Evolutionary conservation across 2,888 invertebrate species (phyloP).

Genomic region (Cataglyphis livida): DNA sequence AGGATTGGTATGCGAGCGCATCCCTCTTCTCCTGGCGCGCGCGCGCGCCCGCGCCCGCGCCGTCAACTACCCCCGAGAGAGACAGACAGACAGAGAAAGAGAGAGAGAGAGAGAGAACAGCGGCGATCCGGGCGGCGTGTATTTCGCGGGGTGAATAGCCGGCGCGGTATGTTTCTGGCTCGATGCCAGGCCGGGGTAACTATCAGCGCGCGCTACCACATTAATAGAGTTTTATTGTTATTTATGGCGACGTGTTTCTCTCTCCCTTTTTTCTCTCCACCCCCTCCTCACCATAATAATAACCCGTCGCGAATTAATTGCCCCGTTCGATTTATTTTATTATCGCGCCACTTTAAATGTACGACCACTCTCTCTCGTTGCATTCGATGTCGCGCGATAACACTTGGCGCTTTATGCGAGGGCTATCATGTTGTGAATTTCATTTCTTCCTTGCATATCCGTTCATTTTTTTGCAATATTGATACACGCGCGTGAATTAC

Average conservation of each 20-base stretch:
- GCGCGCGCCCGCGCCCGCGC: neutral
- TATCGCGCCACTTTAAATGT: slow-evolving; percentile 44
- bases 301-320: slow-evolving; percentile 44
- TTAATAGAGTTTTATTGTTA: slow-evolving; percentile 86
- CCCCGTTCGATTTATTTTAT: slow-evolving; percentile 47
- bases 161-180: slow-evolving; percentile 80
- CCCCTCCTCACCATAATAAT: neutral
- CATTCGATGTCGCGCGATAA: slow-evolving; percentile 16
- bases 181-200: slow-evolving; percentile 79
- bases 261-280: neutral
- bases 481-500: neutral
- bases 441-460: neutral
- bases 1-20: slow-evolving; percentile 67
- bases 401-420: neutral
- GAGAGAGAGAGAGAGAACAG: neutral
- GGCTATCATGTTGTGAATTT: neutral
- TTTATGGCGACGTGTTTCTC: slow-evolving; percentile 78
- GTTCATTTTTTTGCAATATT: neutral
- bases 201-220: slow-evolving; percentile 82
- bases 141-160: slow-evolving; percentile 80
- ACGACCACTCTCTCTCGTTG: neutral
- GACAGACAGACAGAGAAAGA: no score
- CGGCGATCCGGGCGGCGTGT: slow-evolving; percentile 70
- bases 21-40: slow-evolving; percentile 17
- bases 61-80: slow-evolving; percentile 4